Conservation (phyloP, 2,888 invertebrate species). For the Pristionchus japonicus region DNA sequence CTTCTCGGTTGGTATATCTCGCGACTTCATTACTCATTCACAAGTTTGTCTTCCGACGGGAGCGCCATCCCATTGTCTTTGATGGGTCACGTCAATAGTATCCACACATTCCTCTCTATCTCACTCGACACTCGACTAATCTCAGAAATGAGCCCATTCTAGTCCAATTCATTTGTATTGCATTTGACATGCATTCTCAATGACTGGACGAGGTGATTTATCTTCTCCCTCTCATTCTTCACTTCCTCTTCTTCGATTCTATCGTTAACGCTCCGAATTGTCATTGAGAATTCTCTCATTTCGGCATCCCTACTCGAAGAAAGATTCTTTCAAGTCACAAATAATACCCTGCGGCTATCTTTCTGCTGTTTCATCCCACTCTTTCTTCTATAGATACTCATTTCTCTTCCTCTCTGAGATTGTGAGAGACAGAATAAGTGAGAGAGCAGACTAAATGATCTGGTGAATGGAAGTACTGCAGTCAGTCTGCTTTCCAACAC, state of each 20-base stretch:
- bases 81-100: neutral
- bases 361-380: neutral
- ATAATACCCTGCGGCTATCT: conserved; percentile 14
- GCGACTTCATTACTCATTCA: conserved; percentile 6
- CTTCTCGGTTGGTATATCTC: neutral
- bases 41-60: neutral
- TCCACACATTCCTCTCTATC: neutral
- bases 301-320: conserved; percentile 11
- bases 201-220: neutral
- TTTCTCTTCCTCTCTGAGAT: neutral
- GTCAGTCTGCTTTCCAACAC: neutral
- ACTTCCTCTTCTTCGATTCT: neutral
- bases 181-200: conserved; percentile 29
- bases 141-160: conserved; percentile 23
- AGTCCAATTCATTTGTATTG: conserved; percentile 18
- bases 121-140: neutral
- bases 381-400: neutral
- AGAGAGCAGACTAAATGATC: neutral
- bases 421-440: neutral
- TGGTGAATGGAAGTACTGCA: neutral
- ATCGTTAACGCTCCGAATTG: neutral
- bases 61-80: neutral
- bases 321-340: conserved; percentile 14
- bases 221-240: neutral
- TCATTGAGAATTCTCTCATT: conserved; percentile 11